Evolutionary conservation across 53 echinoderm and acorn worm genomes (phyloP), one percentile per base, ranked within the genome.

Genomic region (Stichopus horrens): DNA sequence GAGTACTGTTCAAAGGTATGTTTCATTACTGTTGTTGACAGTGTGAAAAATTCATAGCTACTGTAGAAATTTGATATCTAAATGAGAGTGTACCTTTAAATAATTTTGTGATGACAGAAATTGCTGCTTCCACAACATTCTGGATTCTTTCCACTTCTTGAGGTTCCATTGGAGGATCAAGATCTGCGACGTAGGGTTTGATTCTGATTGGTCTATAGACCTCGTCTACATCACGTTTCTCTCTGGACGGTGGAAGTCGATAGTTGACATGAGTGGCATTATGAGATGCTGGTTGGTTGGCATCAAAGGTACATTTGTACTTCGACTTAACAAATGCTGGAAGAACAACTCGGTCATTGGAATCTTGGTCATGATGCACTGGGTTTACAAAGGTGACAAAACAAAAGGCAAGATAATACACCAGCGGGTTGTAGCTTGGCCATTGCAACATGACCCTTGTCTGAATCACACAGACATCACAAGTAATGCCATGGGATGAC

Each of bases 121-220:
- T 79, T 0, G 94, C 94, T 79, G 88, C 63, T 9, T 58, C 81
- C 7, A 90, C 84, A 59, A 94, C 88, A 10, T 20, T 90, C 54
- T 90, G 20, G 19, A 94, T 57, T 76, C 88, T 75, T 52, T 88
- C 88, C 19, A 90, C 74, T 16, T 90, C 77, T 13, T 74, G 7
- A 14, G 90, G 67, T 53, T 94, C 92, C 59, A 90, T 89, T 23
- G 83, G 73, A 19, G 83, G 79, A 18, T 92, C 86, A 52, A 78
- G 77, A 21, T 90, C 74, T 20, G 57, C 58, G 9, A 94, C 67
- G 73, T 77, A 74, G 6, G 83, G 68, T 52, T 76, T 90, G 54
- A 94, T 88, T 52, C 94, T 87, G 76, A 94, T 94, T 53, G 94
- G 94, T 66, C 79, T 79, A 63, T 76, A 94, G 52, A 53, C 65